Base-by-base conservation (phyloP, 2,888 invertebrate genomes). In the Drosophila picticornis region DNA sequence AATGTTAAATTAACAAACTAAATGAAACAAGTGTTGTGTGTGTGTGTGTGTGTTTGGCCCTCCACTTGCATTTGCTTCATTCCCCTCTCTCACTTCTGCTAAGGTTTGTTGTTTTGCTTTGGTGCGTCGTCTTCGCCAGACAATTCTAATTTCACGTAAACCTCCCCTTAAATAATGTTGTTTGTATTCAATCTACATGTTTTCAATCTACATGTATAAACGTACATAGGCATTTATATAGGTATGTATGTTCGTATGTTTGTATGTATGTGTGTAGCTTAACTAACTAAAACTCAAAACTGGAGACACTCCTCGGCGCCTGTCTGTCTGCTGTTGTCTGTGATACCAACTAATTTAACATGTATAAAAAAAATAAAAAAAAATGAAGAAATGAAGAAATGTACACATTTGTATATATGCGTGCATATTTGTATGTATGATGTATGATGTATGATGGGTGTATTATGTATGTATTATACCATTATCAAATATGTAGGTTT, bases 321-420 rank as follows among this genome's bases (percentile, higher is more conserved):
- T 34, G 36, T 19, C 22, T 13, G 25, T 32, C 29, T 34, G 34
- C 40, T 56, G 40, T 51, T 67, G 40, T 67, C 36, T 65, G 53
- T 48, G 52, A 51, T 78, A 77, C 63, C 65, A 76, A 80, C 79
- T 68, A 76, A 79, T 73, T 76, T 65, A 79, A 79, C 79, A 79
- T 76, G 36, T 58, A 56, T 65, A 79, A 70, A 75, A 62, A 53
- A 56, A 22, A 69, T n/a, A 52, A 66, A 22, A 46, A n/a, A 9
- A 9, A 31, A 31, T 9, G 2, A 16, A 16, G 4, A 46, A 46
- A 32, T 50, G 13, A 16, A 4, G 46, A 46, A 46, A 32, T 50
- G 5, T 50, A 40, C 57, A 56, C 38, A 40, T 53, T 60, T 66
- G 52, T 67, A 43, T 36, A 38, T 52, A 52, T 29, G 29, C 59